Conservation (phyloP, 2,113 vertebrate genomes). For the Piaya cayana region DNA sequence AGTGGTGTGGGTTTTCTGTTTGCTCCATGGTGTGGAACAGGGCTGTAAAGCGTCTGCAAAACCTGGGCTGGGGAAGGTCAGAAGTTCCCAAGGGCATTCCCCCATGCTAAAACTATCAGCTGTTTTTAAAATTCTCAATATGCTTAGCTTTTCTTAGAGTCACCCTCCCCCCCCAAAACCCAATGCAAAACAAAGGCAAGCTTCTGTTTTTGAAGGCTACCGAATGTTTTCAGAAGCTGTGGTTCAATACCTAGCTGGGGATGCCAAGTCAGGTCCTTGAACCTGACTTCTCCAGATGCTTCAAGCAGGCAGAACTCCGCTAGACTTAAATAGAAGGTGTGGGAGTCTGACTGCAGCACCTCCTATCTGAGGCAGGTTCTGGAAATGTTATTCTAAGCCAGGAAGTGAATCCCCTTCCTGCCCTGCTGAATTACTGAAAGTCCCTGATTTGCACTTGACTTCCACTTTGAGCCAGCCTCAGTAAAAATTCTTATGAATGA, state of each 20-base stretch:
- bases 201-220: not conserved
- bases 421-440: not conserved
- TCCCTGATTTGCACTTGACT: not conserved
- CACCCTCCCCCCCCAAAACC: too few relatives aligned
- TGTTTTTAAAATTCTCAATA: not conserved
- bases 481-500: not conserved
- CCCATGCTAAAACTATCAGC: not conserved
- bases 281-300: not conserved
- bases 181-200: not conserved
- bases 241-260: not conserved
- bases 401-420: slow-evolving; percentile 34
- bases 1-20: not conserved
- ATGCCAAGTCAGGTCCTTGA: not conserved
- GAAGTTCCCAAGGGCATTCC: not conserved
- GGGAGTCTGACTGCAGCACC: slow-evolving; percentile 9
- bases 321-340: not conserved
- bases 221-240: not conserved
- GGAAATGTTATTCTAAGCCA: slow-evolving; percentile 18
- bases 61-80: not conserved
- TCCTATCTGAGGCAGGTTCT: slow-evolving; percentile 22
- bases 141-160: too few relatives aligned
- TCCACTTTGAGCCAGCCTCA: not conserved
- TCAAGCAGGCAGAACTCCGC: not conserved
- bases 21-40: not conserved
- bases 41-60: not conserved